Percentiles rank a stretch among this genome's conserved stretches.
These are phyloP conservation scores for Leucania comma DNA, from an alignment of 2,888 invertebrate species.

Conservation along the genomic window DNA sequence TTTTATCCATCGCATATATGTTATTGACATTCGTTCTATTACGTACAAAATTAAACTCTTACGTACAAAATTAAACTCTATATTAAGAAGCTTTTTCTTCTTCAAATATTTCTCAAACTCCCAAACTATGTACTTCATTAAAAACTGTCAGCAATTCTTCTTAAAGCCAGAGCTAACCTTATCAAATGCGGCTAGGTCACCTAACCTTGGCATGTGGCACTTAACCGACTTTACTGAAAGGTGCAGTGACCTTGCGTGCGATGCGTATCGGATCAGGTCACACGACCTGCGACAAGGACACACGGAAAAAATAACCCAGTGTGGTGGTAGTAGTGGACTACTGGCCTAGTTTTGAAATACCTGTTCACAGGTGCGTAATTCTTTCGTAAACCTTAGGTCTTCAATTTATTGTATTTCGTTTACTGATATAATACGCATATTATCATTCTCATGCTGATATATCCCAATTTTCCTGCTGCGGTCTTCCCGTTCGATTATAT, in stretches of 20 bases:
- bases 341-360: not conserved
- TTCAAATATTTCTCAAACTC: not conserved
- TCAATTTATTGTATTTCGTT: not conserved
- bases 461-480: too few relatives aligned
- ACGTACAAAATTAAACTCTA: not conserved
- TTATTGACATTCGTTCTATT: not conserved
- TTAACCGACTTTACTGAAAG: slow-evolving; percentile 44
- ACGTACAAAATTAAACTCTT: too few relatives aligned
- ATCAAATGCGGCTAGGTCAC: slow-evolving; percentile 30
- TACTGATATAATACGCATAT: not conserved
- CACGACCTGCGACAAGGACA: slow-evolving; percentile 52
- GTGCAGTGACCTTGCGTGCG: slow-evolving; percentile 63
- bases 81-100: not conserved
- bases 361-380: not conserved
- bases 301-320: slow-evolving; percentile 24
- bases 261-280: slow-evolving; percentile 50
- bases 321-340: slow-evolving; percentile 10
- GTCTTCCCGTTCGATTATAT: too few relatives aligned
- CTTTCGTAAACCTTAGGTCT: not conserved
- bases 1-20: slow-evolving; percentile 2
- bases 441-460: too few relatives aligned
- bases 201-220: slow-evolving; percentile 46
- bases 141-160: slow-evolving; percentile 5
- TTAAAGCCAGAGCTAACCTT: slow-evolving; percentile 10
- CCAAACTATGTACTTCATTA: slow-evolving; percentile 2